Conservation (phyloP, 2,888 invertebrate genomes). For the Lymantria dispar region DNA sequence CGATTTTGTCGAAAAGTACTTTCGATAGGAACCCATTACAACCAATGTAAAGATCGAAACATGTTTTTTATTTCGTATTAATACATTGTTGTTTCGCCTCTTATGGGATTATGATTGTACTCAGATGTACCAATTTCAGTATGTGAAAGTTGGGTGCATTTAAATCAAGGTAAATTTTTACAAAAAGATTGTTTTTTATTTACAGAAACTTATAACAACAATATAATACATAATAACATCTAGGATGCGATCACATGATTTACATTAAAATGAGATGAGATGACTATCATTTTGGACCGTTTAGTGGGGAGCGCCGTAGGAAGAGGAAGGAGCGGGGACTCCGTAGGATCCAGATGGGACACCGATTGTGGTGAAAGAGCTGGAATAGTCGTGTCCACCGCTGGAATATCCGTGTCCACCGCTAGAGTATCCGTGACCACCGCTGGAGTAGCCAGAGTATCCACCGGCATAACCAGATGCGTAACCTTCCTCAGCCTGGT, state of each 20-base stretch:
- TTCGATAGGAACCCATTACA: conserved; percentile 29
- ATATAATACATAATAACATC: conserved; percentile 71
- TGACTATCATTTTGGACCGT: conserved; percentile 59
- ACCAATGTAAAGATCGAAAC: conserved; percentile 27
- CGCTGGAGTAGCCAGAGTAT: conserved; percentile 42
- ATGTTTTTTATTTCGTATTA: conserved; percentile 35
- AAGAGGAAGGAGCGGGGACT: conserved; percentile 65
- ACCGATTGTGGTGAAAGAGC: conserved; percentile 57
- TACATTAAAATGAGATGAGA: conserved; percentile 68
- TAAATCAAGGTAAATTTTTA: conserved; percentile 35
- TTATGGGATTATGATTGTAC: conserved; percentile 42
- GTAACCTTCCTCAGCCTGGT: conserved; percentile 85
- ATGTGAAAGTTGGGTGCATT: conserved; percentile 32
- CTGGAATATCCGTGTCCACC: conserved; percentile 40
- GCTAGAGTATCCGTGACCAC: conserved; percentile 43
- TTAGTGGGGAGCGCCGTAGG: conserved; percentile 75
- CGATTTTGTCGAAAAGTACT: conserved; percentile 41
- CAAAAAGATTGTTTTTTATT: conserved; percentile 68
- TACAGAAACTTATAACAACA: conserved; percentile 80
- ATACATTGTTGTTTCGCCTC: conserved; percentile 36
- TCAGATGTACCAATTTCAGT: conserved; percentile 9
- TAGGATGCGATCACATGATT: conserved; percentile 77
- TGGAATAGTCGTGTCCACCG: conserved; percentile 65
- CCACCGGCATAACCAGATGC: conserved; percentile 59
- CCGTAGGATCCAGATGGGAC: conserved; percentile 76